Conservation (phyloP, 2,797 vertebrate genomes). For the Tympanoctomys barrerae region DNA sequence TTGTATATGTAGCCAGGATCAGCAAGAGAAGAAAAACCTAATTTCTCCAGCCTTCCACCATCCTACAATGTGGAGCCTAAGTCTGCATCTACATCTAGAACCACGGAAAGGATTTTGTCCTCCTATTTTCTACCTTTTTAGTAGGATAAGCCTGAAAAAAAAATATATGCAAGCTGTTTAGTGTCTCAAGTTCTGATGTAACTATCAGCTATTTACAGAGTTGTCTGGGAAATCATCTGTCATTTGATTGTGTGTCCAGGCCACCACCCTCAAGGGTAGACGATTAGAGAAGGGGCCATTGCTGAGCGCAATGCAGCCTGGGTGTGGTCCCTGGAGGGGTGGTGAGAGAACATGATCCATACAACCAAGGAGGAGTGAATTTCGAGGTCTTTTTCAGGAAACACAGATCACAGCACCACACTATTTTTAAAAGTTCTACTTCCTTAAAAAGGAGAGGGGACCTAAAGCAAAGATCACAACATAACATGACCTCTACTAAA, state of each 20-base stretch:
- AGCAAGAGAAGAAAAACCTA: background rate
- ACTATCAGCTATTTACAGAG: background rate
- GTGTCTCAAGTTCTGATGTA: background rate
- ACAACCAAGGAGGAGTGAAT: background rate
- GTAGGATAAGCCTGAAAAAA: background rate
- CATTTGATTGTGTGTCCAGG: background rate
- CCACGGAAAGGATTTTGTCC: background rate
- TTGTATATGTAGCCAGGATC: background rate
- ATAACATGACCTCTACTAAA: background rate
- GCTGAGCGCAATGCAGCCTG: background rate
- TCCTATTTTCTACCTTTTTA: background rate
- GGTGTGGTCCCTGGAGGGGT: background rate
- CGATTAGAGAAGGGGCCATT: too few species aligned
- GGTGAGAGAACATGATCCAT: too few species aligned
- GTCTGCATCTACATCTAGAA: background rate
- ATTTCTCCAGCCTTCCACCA: background rate
- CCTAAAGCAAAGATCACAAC: conserved; percentile 4
- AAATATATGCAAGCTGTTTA: background rate
- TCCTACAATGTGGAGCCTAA: background rate
- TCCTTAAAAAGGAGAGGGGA: background rate
- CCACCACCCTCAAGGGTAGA: background rate
- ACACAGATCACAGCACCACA: background rate
- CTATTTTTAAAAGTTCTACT: background rate
- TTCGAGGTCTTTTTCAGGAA: background rate
- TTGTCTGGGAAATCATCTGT: background rate